A percentile compares a stretch with the other conserved stretches of the same genome.
Conservation (phyloP, 2,797 vertebrate species). For the Glyptemys insculpta region DNA sequence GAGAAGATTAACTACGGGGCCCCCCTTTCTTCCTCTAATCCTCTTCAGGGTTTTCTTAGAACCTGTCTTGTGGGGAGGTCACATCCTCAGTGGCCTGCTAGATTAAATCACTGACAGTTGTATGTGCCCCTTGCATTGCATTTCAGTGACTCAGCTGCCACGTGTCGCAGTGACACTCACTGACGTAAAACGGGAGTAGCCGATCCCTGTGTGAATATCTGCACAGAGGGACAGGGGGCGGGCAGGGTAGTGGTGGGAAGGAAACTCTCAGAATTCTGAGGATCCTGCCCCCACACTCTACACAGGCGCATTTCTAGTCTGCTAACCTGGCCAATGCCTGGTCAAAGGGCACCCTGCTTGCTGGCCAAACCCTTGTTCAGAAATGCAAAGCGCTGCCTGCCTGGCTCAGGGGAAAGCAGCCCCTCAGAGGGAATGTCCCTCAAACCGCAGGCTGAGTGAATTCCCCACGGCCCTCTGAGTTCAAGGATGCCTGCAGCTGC, state of each 20-base stretch:
- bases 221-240: not conserved
- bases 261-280: not conserved
- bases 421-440: not conserved
- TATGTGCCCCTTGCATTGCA: not conserved
- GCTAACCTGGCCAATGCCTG: not conserved
- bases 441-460: not conserved
- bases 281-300: not conserved
- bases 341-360: not conserved
- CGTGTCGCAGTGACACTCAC: not conserved
- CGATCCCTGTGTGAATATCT: not conserved
- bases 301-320: too few species aligned
- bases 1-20: not conserved
- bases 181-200: not conserved
- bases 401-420: accelerated
- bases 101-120: not conserved
- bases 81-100: not conserved
- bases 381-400: not conserved
- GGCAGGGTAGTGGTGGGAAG: not conserved
- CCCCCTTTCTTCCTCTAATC: accelerated
- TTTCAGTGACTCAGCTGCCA: not conserved
- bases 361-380: not conserved
- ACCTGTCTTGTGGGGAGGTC: not conserved
- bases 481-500: not conserved
- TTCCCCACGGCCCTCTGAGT: accelerated
- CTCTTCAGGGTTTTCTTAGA: not conserved